Percentiles rank a stretch among this genome's conserved stretches.
phyloP scores from a whole-genome alignment of 1,140 invertebrate genomes.

The Bombyx mori region DNA sequence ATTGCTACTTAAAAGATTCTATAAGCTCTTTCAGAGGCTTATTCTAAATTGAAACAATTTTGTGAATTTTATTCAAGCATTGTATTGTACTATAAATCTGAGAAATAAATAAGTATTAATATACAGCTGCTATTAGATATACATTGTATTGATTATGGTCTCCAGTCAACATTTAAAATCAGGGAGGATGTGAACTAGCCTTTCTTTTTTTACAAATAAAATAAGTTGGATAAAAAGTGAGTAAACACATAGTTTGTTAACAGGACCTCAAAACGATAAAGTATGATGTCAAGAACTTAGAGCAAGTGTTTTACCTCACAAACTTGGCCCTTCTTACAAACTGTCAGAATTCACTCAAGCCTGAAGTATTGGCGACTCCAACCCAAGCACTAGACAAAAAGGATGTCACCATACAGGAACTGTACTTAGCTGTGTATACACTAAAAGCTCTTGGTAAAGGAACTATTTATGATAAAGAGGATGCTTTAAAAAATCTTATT shows the following conservation, averaged over 20 bases:
- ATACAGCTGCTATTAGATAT: too few species aligned
- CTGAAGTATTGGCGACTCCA: conserved; percentile 38
- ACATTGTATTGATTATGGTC: too few species aligned
- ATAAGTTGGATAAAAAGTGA: too few species aligned
- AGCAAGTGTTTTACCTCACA: conserved; percentile 59
- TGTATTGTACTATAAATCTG: too few species aligned
- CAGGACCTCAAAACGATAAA: conserved; percentile 43
- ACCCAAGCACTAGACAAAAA: conserved; percentile 45
- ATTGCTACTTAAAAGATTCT: too few species aligned
- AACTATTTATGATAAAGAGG: conserved; percentile 64
- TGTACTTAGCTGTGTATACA: conserved; percentile 55
- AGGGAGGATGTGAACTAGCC: too few species aligned
- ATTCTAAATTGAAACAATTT: too few species aligned
- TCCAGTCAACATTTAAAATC: too few species aligned
- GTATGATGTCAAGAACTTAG: conserved; percentile 51
- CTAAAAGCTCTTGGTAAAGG: conserved; percentile 60
- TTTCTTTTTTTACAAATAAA: too few species aligned
- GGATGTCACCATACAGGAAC: conserved; percentile 47
- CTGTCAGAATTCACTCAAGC: conserved; percentile 52
- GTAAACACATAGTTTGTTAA: conserved; percentile 9
- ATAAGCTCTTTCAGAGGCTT: too few species aligned
- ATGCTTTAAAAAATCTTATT: conserved; percentile 77
- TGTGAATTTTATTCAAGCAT: too few species aligned
- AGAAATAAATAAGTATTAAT: too few species aligned
- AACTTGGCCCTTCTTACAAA: conserved; percentile 42